Conservation (phyloP, 2,888 invertebrate genomes). For the Brachylomia viminalis region DNA sequence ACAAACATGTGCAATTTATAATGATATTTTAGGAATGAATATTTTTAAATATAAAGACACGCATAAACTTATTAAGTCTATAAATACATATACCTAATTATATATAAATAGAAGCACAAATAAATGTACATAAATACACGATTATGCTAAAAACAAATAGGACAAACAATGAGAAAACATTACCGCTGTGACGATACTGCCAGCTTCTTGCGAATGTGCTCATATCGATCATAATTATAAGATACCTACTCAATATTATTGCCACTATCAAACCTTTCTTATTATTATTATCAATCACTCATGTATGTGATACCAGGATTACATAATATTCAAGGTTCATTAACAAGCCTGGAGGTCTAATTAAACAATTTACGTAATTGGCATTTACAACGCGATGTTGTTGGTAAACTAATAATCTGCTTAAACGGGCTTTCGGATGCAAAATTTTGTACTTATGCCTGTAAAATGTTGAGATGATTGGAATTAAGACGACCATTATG, state of each 20-base stretch:
- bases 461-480: background rate
- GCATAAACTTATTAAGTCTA: too few species aligned
- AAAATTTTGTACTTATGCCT: background rate
- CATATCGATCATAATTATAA: too few species aligned
- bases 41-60: too few species aligned
- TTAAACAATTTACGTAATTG: constrained; percentile 40
- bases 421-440: background rate
- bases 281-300: background rate
- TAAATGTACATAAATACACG: too few species aligned
- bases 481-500: background rate
- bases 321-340: constrained; percentile 19
- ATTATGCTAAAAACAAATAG: too few species aligned
- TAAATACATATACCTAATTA: too few species aligned
- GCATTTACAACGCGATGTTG: constrained; percentile 8
- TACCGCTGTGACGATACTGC: too few species aligned
- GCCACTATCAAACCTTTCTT: background rate
- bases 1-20: too few species aligned
- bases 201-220: too few species aligned
- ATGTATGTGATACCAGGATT: background rate
- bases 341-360: constrained; percentile 14
- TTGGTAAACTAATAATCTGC: constrained; percentile 22
- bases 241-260: background rate
- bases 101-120: too few species aligned
- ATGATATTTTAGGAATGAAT: too few species aligned
- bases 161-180: too few species aligned